Base-by-base conservation (phyloP, 2,888 invertebrate species). In the Tineola bisselliella region DNA sequence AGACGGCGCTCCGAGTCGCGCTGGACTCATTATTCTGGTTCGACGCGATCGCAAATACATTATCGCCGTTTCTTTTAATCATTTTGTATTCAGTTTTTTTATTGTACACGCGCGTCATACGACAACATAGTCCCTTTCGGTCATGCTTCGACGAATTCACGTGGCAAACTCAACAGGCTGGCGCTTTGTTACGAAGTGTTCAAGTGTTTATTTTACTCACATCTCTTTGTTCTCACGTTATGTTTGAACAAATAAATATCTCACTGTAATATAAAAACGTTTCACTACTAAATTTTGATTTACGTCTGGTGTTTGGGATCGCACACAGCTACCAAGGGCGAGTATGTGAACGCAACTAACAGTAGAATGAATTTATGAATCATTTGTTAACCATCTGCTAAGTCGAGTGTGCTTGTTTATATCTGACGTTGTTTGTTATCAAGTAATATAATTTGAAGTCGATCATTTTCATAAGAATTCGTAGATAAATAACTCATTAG, bases 31-130 rank as follows among this genome's bases (percentile, higher is more conserved):
- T 82, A 82, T 82, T 84, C 77, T 79, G 79, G 73, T 74, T 81
- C 81, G 84, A 78, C 81, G 84, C 84, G 84, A 86, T 83, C 80
- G 84, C 84, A 81, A 84, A 86, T 75, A 83, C 84, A 86, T 86
- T 86, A 84, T 84, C 86, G 78, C 83, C 74, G 76, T 86, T 87
- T 75, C 82, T 83, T 86, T 84, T 87, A 80, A 87, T 86, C 87
- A 87, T 87, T 86, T 86, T 83, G 77, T 77, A 81, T 83, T 80
- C 73, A 70, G 76, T 81, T 80, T 82, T 77, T 82, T 75, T 75
- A 75, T 48, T 60, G 5, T 70, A 77, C 76, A 74, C 78, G 75
- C 79, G 79, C 77, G 77, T 76, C 75, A 73, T 70, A 15, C 58
- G 10, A 58, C 33, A 72, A 73, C 83, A 83, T 84, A 75, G 70